phyloP scores from a whole-genome alignment of 2,113 vertebrate genomes.

The Sphyrna mokarran region DNA sequence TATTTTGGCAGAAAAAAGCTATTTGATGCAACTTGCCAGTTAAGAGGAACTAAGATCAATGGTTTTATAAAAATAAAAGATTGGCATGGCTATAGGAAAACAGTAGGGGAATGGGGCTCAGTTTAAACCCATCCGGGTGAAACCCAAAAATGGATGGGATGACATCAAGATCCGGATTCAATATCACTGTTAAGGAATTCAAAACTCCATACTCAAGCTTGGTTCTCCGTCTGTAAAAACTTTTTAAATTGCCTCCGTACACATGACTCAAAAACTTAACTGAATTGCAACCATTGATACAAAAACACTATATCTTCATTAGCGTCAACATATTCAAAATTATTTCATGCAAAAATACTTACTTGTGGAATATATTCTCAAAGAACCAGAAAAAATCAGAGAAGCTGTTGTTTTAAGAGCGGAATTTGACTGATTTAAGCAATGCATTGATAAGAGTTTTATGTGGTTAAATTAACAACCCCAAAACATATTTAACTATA shows the following conservation, averaged over 20 bases:
- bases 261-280: background rate
- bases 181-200: background rate
- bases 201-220: background rate
- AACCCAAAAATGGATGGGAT: background rate
- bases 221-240: background rate
- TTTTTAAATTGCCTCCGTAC: background rate
- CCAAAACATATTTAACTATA: background rate
- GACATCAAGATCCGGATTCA: background rate
- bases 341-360: background rate
- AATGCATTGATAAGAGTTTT: background rate
- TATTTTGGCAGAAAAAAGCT: background rate
- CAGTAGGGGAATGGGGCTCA: background rate
- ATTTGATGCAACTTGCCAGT: background rate
- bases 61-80: background rate
- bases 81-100: background rate
- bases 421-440: background rate
- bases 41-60: background rate
- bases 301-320: background rate
- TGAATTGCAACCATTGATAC: background rate
- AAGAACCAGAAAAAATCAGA: background rate
- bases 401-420: background rate
- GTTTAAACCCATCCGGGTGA: background rate
- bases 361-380: background rate
- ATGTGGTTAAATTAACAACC: background rate
- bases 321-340: background rate